phyloP scores from a whole-genome alignment of 2,888 invertebrate species.

The Arenicola marina region DNA sequence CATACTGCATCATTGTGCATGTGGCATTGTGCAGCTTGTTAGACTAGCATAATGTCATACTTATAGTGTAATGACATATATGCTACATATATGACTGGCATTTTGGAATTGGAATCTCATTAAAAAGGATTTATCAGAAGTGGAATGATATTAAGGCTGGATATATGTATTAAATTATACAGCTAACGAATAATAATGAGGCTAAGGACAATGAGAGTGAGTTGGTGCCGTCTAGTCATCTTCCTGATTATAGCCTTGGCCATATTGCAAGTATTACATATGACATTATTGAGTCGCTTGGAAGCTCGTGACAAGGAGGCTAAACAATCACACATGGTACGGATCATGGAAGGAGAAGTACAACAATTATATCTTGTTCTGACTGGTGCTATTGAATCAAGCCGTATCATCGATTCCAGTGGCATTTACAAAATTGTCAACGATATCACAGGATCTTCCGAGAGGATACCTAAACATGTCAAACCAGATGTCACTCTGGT shows the following conservation, averaged over 20 bases:
- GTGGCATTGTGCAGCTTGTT: no score
- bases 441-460: background rate
- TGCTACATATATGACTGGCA: no score
- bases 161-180: no score
- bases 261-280: slow-evolving; percentile 1
- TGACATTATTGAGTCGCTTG: background rate
- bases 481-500: slow-evolving; percentile 59
- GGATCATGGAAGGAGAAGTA: background rate
- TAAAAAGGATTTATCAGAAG: no score
- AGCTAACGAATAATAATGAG: no score
- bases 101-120: no score
- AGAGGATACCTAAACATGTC: no score
- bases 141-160: no score
- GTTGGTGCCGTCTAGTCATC: background rate
- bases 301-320: background rate
- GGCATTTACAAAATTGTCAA: background rate
- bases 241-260: background rate
- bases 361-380: background rate
- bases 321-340: background rate
- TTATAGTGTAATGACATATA: no score
- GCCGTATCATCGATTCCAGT: slow-evolving; percentile 2
- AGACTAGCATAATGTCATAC: no score
- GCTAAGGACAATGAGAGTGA: no score
- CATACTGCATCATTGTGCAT: no score
- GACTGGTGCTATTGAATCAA: background rate